Base-by-base conservation (phyloP, 2,888 invertebrate genomes). In the Gonocerus acuteangulatus region DNA sequence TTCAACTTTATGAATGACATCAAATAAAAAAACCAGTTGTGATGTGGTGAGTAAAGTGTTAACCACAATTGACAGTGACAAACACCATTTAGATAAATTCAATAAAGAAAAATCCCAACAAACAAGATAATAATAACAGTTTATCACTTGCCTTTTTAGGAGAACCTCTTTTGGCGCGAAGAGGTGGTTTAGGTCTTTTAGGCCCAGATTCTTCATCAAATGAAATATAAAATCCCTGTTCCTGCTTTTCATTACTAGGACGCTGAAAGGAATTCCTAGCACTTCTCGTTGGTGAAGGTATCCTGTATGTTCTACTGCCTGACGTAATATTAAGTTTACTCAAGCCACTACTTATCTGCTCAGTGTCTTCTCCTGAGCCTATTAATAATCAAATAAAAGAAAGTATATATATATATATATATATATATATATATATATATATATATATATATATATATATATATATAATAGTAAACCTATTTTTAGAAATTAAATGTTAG, bases 161-260 rank as follows among this genome's bases (percentile, higher is more conserved):
- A 4, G 89, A 89, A 34, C 78, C 78, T 62, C 84, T 80, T 72
- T 89, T 89, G 62, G 80, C 80, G 67, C 92, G 78, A 57, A 93
- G 76, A 15, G 90, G 89, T 1, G 93, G 94, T 74, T 94, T 94
- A 15, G 92, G 90, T 71, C 91, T 80, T 72, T 89, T 89, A 15
- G 92, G 91, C 70, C 85, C 71, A 19, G 58, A 45, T 61, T 89
- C 89, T 73, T 88, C 86, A 72, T 93, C 93, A 73, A 95, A 93
- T 54, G 92, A 89, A 72, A 95, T 91, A 74, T 95, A 95, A 77
- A 95, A 95, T 27, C 90, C 89, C 74, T 90, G 89, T 73, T 89
- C 87, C 19, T 66, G 65, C 49, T 65, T 65, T 19, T 65, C 65
- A 45, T n/a, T 34, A 13, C 21, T 21, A 16, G 45, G 60, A 22